These are phyloP conservation scores for Glaucopsyche alexis DNA, from an alignment of 2,888 invertebrate species.

Conservation along the genomic window DNA sequence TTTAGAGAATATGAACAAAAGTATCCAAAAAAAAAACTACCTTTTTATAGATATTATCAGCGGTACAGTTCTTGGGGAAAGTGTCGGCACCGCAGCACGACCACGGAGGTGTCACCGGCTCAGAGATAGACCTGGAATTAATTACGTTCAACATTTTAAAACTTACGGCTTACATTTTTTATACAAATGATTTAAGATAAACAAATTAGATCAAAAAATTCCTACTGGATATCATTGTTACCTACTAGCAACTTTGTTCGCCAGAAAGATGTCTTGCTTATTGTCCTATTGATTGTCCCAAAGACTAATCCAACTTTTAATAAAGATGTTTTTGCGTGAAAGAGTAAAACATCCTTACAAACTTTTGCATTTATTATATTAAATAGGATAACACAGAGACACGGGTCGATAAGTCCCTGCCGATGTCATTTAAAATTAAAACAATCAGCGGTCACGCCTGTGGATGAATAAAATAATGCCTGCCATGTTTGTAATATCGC, in stretches of 20 bases:
- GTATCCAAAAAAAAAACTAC: slow-evolving; percentile 41
- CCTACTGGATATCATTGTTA: too few species aligned
- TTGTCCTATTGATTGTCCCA: too few species aligned
- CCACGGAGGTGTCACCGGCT: slow-evolving; percentile 50
- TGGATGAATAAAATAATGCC: neutral
- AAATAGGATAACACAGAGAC: slow-evolving; percentile 17
- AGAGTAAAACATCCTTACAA: too few species aligned
- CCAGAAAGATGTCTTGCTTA: too few species aligned
- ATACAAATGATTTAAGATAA: too few species aligned
- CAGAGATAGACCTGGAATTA: slow-evolving; percentile 36
- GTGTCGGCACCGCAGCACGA: slow-evolving; percentile 58
- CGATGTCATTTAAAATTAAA: neutral
- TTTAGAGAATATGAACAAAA: neutral
- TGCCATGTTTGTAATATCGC: neutral
- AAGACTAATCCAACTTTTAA: too few species aligned
- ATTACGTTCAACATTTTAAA: neutral
- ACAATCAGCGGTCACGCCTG: neutral
- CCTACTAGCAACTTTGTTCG: too few species aligned
- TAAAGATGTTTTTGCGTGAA: too few species aligned
- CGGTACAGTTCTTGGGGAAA: slow-evolving; percentile 56
- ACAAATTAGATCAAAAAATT: too few species aligned
- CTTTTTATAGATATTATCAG: slow-evolving; percentile 42
- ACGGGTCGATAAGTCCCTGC: neutral
- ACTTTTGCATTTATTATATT: neutral
- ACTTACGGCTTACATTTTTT: too few species aligned